A percentile compares a stretch with the other conserved stretches of the same genome.
Evolutionary conservation across 2,113 vertebrate genomes (phyloP).

Genomic region (Cyanoderma ruficeps): DNA sequence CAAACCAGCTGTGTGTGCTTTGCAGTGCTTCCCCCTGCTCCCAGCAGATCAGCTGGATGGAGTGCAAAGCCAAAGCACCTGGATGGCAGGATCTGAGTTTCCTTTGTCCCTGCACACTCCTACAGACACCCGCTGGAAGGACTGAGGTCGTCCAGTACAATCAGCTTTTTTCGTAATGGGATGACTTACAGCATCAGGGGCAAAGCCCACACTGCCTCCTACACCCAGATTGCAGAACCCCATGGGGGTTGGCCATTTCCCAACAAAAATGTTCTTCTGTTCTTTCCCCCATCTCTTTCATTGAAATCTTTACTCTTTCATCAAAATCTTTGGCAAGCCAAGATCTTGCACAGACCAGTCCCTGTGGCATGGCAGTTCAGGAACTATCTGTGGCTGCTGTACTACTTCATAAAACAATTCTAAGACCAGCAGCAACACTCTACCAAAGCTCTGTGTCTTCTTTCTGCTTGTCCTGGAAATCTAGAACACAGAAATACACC

Average conservation of each 20-base stretch:
- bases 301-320: background rate
- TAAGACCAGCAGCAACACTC: rapidly evolving
- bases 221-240: background rate
- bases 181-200: background rate
- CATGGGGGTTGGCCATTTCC: background rate
- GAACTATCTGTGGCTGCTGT: background rate
- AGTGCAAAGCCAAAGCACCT: background rate
- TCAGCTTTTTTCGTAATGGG: background rate
- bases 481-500: background rate
- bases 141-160: background rate
- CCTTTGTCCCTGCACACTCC: background rate
- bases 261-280: background rate
- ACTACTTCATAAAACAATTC: background rate
- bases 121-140: background rate
- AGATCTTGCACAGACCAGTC: background rate
- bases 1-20: background rate
- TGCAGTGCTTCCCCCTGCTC: background rate
- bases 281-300: background rate
- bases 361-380: background rate
- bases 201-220: background rate
- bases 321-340: background rate
- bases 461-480: background rate
- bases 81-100: background rate
- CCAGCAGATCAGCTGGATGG: background rate
- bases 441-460: background rate